phyloP scores from a whole-genome alignment of 2,888 invertebrate species.

The Trissolcus brochymenae region DNA sequence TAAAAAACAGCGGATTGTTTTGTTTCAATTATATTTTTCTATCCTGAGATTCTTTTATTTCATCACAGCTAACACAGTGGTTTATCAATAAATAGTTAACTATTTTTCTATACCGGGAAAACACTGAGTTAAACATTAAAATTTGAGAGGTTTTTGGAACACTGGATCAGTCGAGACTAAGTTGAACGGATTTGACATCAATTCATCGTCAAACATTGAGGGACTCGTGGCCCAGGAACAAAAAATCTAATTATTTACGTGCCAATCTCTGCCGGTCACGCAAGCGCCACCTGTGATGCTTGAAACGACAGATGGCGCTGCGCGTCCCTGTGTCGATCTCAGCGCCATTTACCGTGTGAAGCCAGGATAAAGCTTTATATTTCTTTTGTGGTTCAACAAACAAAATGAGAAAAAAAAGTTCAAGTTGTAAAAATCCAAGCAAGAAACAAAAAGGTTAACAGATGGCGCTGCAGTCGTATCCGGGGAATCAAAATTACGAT shows the following conservation, averaged over 20 bases:
- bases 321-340: not conserved
- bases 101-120: slow-evolving; percentile 70
- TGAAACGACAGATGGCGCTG: slow-evolving; percentile 15
- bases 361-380: not conserved
- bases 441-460: not conserved
- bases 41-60: slow-evolving; percentile 46
- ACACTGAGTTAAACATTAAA: slow-evolving; percentile 69
- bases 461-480: slow-evolving; percentile 5
- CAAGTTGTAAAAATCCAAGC: too few relatives aligned
- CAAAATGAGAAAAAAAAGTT: not conserved
- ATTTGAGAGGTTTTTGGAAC: slow-evolving; percentile 64
- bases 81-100: slow-evolving; percentile 67
- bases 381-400: not conserved
- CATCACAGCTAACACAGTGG: slow-evolving; percentile 70
- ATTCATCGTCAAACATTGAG: slow-evolving; percentile 35
- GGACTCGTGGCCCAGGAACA: slow-evolving; percentile 14
- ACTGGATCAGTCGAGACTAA: slow-evolving; percentile 65
- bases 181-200: slow-evolving; percentile 63
- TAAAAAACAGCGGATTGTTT: not conserved
- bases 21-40: not conserved
- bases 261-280: not conserved
- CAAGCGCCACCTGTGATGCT: not conserved
- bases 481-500: slow-evolving; percentile 44
- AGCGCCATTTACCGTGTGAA: too few relatives aligned
- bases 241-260: not conserved